A percentile compares a stretch with the other conserved stretches of the same genome.
Evolutionary conservation across 2,797 vertebrate genomes (phyloP).

Genomic region (Squalus acanthias): DNA sequence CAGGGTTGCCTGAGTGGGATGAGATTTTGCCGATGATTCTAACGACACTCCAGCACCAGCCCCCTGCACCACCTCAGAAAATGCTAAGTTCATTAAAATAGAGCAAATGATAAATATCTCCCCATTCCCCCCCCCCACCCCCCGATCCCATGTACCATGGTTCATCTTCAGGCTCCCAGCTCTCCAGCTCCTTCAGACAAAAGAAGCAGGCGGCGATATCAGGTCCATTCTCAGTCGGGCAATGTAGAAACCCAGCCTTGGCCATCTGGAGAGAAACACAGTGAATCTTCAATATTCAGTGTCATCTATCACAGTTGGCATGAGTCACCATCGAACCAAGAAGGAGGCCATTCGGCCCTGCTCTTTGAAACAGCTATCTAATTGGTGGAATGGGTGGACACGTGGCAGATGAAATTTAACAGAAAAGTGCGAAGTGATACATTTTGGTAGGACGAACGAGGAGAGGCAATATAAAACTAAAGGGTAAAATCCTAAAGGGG

Average conservation of each 20-base stretch:
- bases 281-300: neutral
- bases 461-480: no score
- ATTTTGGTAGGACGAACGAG: no score
- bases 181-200: constrained; percentile 71
- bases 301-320: no score
- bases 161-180: constrained; percentile 72
- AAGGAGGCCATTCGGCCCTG: no score
- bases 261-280: constrained; percentile 61
- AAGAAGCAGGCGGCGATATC: constrained; percentile 72
- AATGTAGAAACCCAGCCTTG: constrained; percentile 68
- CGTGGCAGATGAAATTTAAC: no score
- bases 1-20: no score
- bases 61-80: neutral
- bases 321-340: no score
- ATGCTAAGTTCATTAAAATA: neutral
- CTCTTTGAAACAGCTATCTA: no score
- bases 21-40: neutral
- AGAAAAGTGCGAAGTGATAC: no score
- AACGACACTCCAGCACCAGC: neutral
- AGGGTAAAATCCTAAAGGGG: no score
- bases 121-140: neutral
- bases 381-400: no score
- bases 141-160: constrained; percentile 54
- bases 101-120: neutral
- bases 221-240: constrained; percentile 60